Base-by-base conservation (phyloP, 2,888 invertebrate species). In the Melipona beecheii region DNA sequence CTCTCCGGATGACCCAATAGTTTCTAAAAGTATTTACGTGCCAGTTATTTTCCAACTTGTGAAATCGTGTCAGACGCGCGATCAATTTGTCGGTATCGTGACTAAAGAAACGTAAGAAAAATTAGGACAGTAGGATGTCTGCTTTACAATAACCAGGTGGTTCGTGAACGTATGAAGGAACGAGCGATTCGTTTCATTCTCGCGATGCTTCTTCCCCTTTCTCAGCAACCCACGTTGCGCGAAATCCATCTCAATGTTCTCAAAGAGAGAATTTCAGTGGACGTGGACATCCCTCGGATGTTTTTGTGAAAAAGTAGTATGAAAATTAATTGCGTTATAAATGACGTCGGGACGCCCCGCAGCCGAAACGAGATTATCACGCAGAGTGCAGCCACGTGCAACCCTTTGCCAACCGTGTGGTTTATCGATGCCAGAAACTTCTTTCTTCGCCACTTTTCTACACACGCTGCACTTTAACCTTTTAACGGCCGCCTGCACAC, bases 311-410 rank as follows among this genome's bases (percentile, higher is more conserved):
- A 80, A 84, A 52, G 60, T 69, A 62, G 82, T 85, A n/a, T n/a
- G n/a, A 81, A 84, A 75, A 81, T 78, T 76, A 75, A 81, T 78
- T 76, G 71, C 75, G 75, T 85, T 83, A 81, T 80, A 86, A 43
- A 86, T 76, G 83, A 78, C 75, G 80, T 50, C 75, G 74, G 74
- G 83, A 83, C 77, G 81, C 76, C 60, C 64, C 75, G 71, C 76
- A 72, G 68, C 54, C 79, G 62, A 80, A 88, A 87, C 75, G 70
- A 84, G 86, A 87, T 89, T 89, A 89, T 73, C 69, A 66, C 72
- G 70, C 69, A 79, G 83, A 89, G 81, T 85, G 86, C 81, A 82
- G 78, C 77, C 78, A 72, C 75, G 73, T 77, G 78, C 64, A n/a
- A n/a, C 80, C 73, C 64, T 73, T 65, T 50, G 21, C 52, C n/a